A percentile compares a stretch with the other conserved stretches of the same genome.
Conservation (phyloP, 2,113 vertebrate genomes). For the Chloropsis cyanopogon region DNA sequence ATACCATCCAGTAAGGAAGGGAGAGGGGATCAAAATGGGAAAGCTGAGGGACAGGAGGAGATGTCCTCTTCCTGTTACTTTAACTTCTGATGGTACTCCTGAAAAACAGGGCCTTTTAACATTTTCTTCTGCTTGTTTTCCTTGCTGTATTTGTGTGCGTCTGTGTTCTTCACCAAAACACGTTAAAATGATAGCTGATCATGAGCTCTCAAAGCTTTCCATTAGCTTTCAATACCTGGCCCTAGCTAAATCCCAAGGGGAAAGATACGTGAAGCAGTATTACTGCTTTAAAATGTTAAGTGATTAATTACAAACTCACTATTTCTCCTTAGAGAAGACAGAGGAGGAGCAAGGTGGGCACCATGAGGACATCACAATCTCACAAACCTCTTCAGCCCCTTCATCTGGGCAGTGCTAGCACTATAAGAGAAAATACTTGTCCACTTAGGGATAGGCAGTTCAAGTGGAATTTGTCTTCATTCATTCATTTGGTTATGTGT, state of each 20-base stretch:
- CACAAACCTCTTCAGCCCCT: neutral
- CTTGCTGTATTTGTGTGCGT: neutral
- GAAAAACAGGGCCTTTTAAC: neutral
- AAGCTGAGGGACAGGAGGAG: fast-evolving
- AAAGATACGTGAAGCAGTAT: neutral
- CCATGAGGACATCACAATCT: neutral
- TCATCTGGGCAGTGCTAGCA: neutral
- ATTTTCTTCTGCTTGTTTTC: neutral
- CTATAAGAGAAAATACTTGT: neutral
- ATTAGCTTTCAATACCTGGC: neutral
- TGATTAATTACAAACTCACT: neutral
- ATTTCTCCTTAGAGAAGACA: neutral
- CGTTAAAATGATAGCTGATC: neutral
- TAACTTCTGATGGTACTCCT: neutral
- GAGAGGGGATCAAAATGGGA: neutral
- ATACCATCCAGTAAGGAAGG: neutral
- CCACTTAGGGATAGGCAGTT: neutral
- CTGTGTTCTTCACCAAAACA: neutral
- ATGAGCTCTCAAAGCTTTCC: neutral
- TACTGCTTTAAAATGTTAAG: neutral
- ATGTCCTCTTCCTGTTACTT: fast-evolving
- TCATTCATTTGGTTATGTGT: neutral
- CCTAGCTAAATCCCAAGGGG: neutral
- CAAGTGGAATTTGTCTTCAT: neutral
- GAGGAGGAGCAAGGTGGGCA: neutral